These are phyloP conservation scores for Catostomus latipinnis DNA, from an alignment of 2,797 vertebrate species.

Conservation along the genomic window DNA sequence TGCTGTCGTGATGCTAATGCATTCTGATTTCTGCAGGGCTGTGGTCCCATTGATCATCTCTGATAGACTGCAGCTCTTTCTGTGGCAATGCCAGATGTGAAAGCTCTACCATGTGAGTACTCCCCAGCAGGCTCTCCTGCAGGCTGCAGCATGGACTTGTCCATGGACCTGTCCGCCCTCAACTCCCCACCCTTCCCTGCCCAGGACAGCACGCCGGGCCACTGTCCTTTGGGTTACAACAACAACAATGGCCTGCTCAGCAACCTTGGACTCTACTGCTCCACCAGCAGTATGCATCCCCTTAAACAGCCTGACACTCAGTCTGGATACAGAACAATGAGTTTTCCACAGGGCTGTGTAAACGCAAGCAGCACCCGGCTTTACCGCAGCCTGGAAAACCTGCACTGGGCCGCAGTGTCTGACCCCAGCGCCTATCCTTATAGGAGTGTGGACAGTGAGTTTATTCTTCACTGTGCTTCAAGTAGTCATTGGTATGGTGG, in stretches of 20 bases:
- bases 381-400: constrained; percentile 89
- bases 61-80: constrained; percentile 58
- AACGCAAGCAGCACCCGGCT: constrained; percentile 73
- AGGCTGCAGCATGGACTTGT: constrained; percentile 78
- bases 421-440: constrained; percentile 78
- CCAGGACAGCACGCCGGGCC: constrained; percentile 63
- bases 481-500: constrained; percentile 82
- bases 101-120: constrained; percentile 81
- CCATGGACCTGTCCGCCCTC: constrained; percentile 77
- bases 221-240: constrained; percentile 72
- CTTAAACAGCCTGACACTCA: constrained; percentile 71
- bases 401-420: constrained; percentile 79
- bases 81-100: constrained; percentile 80
- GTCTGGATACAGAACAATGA: constrained; percentile 53
- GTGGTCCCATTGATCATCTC: constrained; percentile 53
- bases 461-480: constrained; percentile 80
- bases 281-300: constrained; percentile 73
- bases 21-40: constrained; percentile 44
- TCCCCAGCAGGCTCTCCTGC: constrained; percentile 72
- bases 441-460: constrained; percentile 82
- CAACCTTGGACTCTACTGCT: constrained; percentile 83
- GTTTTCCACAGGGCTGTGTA: constrained; percentile 43
- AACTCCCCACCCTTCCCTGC: constrained; percentile 60
- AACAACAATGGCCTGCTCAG: constrained; percentile 82
- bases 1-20: constrained; percentile 15